Evolutionary conservation across 2,888 invertebrate species (phyloP), one percentile per base, ranked within the genome.

Genomic region (Lapara coniferarum): DNA sequence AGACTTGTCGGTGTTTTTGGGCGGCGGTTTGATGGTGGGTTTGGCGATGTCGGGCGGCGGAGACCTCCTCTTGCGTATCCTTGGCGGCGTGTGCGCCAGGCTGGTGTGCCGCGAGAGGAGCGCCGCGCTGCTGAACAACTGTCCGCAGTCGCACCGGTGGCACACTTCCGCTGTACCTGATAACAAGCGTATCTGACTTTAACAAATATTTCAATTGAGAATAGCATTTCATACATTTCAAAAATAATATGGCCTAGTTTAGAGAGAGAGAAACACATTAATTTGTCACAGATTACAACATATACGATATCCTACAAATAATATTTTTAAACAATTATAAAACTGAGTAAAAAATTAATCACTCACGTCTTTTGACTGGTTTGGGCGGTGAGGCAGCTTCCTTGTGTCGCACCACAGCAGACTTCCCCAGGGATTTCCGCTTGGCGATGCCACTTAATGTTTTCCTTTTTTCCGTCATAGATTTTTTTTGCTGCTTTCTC

Each of bases 141-240:
- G 89, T 0, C 94, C 94, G 75, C 94, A 94, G 79, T 94, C 94
- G 74, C 94, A 94, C 1, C 95, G 91, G 78, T 95, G 95, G 85
- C 87, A 90, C 58, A 80, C 84, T 55, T 84, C 87, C 12, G 77
- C 69, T 44, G 83, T 84, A 58, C 91, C 92, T 92, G 79, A 19
- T 72, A n/a, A 72, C 37, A 44, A 16, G 4, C 16, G 7, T 37
- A 37, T 10, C 1, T 13, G 44, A 59, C 14, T 16, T 46, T 16
- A 16, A 59, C 8, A 37, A 37, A 8, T 37, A 37, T 7, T 37
- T 7, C 5, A 37, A 37, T 5, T 37, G 37, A 37, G 37, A 37
- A 37, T 7, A 37, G 37, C 2, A 37, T 37, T 37, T 37, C 37
- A 7, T 37, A 8, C 37, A 8, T 37, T 37, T 37, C 1, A 37